Percentiles rank a stretch among this genome's conserved stretches.
These are phyloP conservation scores for Reticulitermes lucifugus DNA, from an alignment of 2,888 invertebrate genomes.

Conservation along the genomic window DNA sequence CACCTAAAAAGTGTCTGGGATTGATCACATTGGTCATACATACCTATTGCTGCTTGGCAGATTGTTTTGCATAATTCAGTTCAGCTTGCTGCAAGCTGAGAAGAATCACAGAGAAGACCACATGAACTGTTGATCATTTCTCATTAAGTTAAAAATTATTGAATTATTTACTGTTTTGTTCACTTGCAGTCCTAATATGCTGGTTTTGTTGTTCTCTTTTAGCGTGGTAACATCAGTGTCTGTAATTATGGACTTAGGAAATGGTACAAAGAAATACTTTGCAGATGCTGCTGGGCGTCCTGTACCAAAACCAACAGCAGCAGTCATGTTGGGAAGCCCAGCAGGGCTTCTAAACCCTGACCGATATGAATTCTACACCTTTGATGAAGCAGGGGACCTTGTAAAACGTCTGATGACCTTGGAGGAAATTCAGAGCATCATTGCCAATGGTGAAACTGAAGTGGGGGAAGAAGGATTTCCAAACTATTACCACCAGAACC, in stretches of 20 bases:
- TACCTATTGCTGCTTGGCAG: too few species aligned
- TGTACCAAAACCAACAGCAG: conserved; percentile 71
- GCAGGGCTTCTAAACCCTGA: conserved; percentile 84
- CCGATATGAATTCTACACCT: conserved; percentile 88
- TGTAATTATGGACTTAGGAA: conserved; percentile 69
- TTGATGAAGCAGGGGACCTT: conserved; percentile 85
- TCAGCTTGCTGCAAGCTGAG: too few species aligned
- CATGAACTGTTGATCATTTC: too few species aligned
- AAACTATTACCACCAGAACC: conserved; percentile 65
- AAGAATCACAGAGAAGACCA: too few species aligned
- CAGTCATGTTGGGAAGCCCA: conserved; percentile 69
- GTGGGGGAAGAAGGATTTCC: conserved; percentile 66
- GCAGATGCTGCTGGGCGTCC: conserved; percentile 78
- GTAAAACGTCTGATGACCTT: conserved; percentile 87
- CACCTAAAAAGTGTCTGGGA: too few species aligned
- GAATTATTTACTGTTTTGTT: neutral
- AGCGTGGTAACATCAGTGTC: conserved; percentile 76
- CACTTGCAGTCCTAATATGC: too few species aligned
- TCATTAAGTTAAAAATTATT: too few species aligned
- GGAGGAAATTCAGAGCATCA: conserved; percentile 86
- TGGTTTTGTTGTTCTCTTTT: conserved; percentile 55
- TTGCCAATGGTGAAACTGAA: conserved; percentile 81
- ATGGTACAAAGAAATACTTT: conserved; percentile 71
- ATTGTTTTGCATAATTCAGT: too few species aligned
- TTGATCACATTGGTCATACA: too few species aligned